A percentile compares a stretch with the other conserved stretches of the same genome.
Conservation (phyloP, 2,113 vertebrate genomes). For the Hylia prasina region DNA sequence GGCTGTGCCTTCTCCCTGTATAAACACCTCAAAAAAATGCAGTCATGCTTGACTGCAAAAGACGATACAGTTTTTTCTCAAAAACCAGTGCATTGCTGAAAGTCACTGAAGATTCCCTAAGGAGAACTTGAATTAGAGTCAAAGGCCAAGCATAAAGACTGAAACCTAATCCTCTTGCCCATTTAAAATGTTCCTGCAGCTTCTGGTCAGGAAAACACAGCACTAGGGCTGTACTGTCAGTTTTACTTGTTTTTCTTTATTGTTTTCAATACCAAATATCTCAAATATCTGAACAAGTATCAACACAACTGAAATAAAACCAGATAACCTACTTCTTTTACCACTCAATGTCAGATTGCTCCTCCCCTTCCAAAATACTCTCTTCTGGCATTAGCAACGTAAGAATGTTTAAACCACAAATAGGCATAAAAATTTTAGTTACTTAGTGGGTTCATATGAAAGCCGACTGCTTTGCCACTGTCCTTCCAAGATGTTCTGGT, state of each 20-base stretch:
- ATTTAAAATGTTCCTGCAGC: conserved; percentile 24
- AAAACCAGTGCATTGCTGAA: neutral
- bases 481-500: neutral
- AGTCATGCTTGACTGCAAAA: conserved; percentile 3
- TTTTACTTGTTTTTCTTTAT: neutral
- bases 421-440: neutral
- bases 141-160: conserved; percentile 34
- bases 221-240: neutral
- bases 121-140: conserved; percentile 32
- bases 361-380: neutral
- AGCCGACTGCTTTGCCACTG: neutral
- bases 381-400: neutral
- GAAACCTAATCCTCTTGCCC: conserved; percentile 41
- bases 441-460: neutral
- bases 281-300: neutral
- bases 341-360: neutral
- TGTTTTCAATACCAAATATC: neutral
- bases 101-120: conserved; percentile 30
- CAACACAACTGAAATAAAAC: neutral
- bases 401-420: neutral
- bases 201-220: neutral
- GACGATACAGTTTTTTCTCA: neutral
- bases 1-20: neutral
- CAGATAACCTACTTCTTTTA: neutral
- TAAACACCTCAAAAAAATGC: neutral